Conservation (phyloP, 2,113 vertebrate species). For the Delphinapterus leucas region DNA sequence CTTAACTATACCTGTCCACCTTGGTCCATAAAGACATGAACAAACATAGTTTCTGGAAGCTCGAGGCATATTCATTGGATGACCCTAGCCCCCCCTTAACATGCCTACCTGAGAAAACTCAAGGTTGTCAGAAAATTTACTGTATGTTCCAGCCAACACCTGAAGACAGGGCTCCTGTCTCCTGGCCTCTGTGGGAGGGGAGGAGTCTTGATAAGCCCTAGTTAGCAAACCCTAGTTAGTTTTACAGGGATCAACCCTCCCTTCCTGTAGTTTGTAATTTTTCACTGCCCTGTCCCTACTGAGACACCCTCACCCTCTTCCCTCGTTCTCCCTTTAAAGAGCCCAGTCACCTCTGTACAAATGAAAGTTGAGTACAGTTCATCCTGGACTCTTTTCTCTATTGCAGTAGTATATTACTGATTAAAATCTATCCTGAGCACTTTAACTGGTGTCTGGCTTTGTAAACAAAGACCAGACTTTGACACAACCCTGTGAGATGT, state of each 20-base stretch:
- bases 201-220: neutral
- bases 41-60: neutral
- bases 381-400: neutral
- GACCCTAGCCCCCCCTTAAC: neutral
- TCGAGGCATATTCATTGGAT: neutral
- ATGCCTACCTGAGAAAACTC: neutral
- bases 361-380: neutral
- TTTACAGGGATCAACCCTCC: neutral
- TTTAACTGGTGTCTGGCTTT: neutral
- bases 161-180: neutral
- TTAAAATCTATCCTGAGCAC: neutral
- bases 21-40: neutral
- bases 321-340: neutral
- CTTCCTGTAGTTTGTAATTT: neutral
- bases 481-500: neutral
- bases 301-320: neutral
- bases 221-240: neutral
- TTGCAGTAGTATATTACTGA: neutral
- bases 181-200: neutral
- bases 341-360: neutral
- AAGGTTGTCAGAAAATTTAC: neutral
- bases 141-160: neutral
- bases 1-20: neutral
- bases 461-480: neutral
- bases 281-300: neutral